Evolutionary conservation across 2,797 vertebrate species (phyloP).

Genomic region (Halcyon leucocephala): DNA sequence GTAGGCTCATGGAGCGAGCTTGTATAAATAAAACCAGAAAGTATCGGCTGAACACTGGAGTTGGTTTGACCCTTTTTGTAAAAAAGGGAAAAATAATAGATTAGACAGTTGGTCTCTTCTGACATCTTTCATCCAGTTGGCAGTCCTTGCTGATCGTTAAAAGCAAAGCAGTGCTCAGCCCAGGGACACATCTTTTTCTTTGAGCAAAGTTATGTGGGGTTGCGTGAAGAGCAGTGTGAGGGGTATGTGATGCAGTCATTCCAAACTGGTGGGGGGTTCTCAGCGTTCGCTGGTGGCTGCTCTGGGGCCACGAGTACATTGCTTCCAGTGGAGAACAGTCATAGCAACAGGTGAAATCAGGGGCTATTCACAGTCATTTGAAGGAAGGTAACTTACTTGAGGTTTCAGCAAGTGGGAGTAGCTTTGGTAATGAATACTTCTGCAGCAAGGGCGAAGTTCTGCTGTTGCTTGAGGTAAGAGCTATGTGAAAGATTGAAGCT

Average conservation of each 20-base stretch:
- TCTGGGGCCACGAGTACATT: not conserved
- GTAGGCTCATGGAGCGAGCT: not conserved
- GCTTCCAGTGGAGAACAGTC: not conserved
- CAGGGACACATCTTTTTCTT: not conserved
- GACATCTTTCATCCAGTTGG: not conserved
- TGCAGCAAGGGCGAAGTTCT: not conserved
- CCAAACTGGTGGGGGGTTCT: not conserved
- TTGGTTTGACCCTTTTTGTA: not conserved
- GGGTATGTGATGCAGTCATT: not conserved
- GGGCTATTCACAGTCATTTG: not conserved
- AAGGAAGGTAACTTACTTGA: not conserved
- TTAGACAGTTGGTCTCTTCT: not conserved
- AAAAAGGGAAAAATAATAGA: fast-evolving
- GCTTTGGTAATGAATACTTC: not conserved
- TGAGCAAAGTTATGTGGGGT: not conserved
- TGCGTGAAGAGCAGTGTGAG: not conserved
- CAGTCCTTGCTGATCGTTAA: not conserved
- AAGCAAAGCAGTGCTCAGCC: not conserved
- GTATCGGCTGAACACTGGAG: not conserved
- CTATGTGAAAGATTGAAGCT: not conserved
- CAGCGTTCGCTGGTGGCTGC: not conserved
- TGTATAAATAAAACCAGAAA: not conserved
- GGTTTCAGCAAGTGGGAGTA: not conserved
- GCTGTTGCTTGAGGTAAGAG: not conserved
- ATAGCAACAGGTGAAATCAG: not conserved